Conservation (phyloP, 2,113 vertebrate genomes). For the Haemorhous mexicanus region DNA sequence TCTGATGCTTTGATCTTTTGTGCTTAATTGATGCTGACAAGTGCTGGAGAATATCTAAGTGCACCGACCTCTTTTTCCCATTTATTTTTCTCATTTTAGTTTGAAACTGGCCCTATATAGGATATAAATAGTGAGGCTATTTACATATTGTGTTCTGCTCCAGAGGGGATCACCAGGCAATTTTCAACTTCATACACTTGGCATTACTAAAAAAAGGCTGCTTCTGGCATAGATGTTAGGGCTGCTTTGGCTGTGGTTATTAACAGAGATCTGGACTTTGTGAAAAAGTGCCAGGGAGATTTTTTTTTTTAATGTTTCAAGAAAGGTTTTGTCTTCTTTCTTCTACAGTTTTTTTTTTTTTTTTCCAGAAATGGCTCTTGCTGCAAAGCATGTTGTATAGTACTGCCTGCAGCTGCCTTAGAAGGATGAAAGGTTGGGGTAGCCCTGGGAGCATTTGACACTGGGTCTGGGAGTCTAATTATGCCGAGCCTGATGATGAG, state of each 20-base stretch:
- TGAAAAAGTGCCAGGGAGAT: not conserved
- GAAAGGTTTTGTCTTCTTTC: not conserved
- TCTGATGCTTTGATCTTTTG: slow-evolving; percentile 26
- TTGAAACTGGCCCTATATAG: not conserved
- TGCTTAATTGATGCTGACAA: not conserved
- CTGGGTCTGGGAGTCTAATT: slow-evolving; percentile 17
- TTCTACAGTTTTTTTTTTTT: not conserved
- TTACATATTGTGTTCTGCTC: not conserved
- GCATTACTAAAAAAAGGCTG: slow-evolving; percentile 16
- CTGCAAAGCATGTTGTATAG: not conserved
- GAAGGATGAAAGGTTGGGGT: not conserved
- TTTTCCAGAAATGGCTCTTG: not conserved
- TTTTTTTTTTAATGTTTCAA: slow-evolving; percentile 17
- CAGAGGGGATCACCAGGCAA: slow-evolving; percentile 17
- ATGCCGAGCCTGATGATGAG: slow-evolving; percentile 13
- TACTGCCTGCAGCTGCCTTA: not conserved
- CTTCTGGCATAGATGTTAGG: not conserved
- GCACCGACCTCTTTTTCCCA: not conserved
- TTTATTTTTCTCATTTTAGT: slow-evolving; percentile 17
- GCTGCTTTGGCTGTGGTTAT: slow-evolving; percentile 2
- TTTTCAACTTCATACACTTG: slow-evolving; percentile 29
- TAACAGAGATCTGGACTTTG: not conserved
- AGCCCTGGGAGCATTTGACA: slow-evolving; percentile 18
- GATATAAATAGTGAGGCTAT: slow-evolving; percentile 12
- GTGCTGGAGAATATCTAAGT: not conserved